phyloP scores from a whole-genome alignment of 2,113 vertebrate genomes.

The Charadrius vociferus region DNA sequence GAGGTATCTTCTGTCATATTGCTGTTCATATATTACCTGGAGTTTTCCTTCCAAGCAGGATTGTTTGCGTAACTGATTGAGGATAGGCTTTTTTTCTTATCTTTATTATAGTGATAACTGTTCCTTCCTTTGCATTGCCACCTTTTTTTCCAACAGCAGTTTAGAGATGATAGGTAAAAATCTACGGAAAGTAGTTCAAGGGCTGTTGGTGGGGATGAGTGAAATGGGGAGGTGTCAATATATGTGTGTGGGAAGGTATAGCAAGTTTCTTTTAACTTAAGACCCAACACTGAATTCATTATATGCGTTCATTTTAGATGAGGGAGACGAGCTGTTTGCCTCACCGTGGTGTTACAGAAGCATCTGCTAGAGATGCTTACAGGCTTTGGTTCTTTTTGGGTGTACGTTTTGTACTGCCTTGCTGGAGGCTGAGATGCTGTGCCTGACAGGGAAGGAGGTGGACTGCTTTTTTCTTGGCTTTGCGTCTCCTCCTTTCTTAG shows the following conservation, averaged over 20 bases:
- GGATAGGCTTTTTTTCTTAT: rapidly evolving
- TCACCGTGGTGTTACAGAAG: neutral
- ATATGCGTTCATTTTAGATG: neutral
- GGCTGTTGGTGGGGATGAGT: neutral
- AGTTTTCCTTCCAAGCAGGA: neutral
- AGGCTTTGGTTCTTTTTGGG: neutral
- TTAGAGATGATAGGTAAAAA: neutral
- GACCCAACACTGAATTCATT: neutral
- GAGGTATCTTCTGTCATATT: neutral
- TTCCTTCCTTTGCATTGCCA: neutral
- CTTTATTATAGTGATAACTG: neutral
- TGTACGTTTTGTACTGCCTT: rapidly evolving
- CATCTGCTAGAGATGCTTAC: neutral
- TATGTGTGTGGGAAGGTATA: neutral
- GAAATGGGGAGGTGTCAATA: neutral
- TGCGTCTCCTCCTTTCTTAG: neutral
- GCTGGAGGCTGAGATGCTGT: rapidly evolving
- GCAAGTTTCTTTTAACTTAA: neutral
- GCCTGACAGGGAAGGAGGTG: neutral
- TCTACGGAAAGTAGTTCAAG: neutral
- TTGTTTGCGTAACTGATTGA: neutral
- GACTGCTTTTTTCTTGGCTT: neutral
- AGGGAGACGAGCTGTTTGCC: neutral
- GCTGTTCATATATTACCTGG: neutral
- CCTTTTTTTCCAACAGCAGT: neutral